Evolutionary conservation across 2,888 invertebrate species (phyloP).

Genomic region (Hirudinaria manillensis): DNA sequence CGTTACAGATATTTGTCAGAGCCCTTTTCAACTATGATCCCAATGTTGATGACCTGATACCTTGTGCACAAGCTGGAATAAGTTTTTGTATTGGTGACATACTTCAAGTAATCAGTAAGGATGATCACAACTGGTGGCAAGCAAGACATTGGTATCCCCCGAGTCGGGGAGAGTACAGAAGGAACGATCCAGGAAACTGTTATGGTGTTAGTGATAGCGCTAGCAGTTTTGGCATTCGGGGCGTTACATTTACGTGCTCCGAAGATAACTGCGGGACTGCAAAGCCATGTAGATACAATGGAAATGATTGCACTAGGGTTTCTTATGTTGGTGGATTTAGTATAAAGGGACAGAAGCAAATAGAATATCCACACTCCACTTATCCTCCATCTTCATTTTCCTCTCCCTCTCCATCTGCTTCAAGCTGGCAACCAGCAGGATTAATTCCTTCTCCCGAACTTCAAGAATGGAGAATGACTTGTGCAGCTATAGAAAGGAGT

Average conservation of each 20-base stretch:
- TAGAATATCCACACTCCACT: neutral
- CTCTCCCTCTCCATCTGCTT: constrained; percentile 19
- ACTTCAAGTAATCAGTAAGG: constrained; percentile 72
- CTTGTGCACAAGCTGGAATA: constrained; percentile 96
- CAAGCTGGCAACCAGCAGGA: constrained; percentile 70
- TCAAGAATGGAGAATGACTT: constrained; percentile 95
- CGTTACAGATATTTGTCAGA: constrained; percentile 87
- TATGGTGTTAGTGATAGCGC: neutral
- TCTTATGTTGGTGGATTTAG: neutral
- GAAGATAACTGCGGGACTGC: neutral
- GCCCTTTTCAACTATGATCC: constrained; percentile 98
- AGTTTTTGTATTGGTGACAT: constrained; percentile 93
- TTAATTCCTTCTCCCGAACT: constrained; percentile 96
- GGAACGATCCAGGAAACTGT: constrained; percentile 65
- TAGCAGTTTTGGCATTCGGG: constrained; percentile 1
- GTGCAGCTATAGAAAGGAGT: constrained; percentile 86
- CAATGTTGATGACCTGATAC: constrained; percentile 92
- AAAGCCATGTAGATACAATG: neutral
- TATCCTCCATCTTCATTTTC: constrained; percentile 9
- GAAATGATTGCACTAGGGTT: neutral
- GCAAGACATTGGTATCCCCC: constrained; percentile 48
- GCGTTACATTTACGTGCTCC: neutral
- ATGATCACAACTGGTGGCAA: constrained; percentile 99
- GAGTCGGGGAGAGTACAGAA: constrained; percentile 59
- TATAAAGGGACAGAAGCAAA: constrained; percentile 16